Percentiles rank a stretch among this genome's conserved stretches.
Evolutionary conservation across 2,888 invertebrate species (phyloP).

Genomic region (Morpho helenor): DNA sequence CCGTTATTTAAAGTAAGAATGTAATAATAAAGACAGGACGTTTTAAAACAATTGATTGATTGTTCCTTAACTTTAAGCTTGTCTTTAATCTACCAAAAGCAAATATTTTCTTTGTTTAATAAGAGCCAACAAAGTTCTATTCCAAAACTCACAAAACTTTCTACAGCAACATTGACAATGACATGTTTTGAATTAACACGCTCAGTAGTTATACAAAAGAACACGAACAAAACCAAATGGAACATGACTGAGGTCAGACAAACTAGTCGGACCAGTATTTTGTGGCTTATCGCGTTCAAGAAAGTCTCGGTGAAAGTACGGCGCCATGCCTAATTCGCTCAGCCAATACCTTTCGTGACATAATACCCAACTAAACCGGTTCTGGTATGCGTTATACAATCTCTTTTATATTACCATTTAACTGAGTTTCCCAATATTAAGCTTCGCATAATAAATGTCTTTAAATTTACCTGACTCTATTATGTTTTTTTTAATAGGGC

Average conservation of each 20-base stretch:
- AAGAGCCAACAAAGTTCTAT: background rate
- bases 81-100: background rate
- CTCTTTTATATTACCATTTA: constrained; percentile 45
- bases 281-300: constrained; percentile 45
- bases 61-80: background rate
- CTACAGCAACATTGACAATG: constrained; percentile 46
- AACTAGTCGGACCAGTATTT: constrained; percentile 55
- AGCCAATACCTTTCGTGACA: constrained; percentile 65
- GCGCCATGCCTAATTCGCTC: constrained; percentile 57
- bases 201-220: constrained; percentile 44
- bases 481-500: constrained; percentile 40
- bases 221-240: constrained; percentile 47
- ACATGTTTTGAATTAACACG: constrained; percentile 37
- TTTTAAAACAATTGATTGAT: background rate
- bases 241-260: constrained; percentile 53
- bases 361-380: constrained; percentile 62
- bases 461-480: constrained; percentile 47
- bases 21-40: too few species aligned
- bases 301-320: constrained; percentile 72
- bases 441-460: constrained; percentile 44
- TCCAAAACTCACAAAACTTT: constrained; percentile 32
- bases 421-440: constrained; percentile 50
- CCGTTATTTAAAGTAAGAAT: too few species aligned
- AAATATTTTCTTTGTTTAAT: background rate
- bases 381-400: constrained; percentile 34